Evolutionary conservation across 2,797 vertebrate genomes (phyloP), one percentile per base, ranked within the genome.

Genomic region (Protonibea diacanthus): DNA sequence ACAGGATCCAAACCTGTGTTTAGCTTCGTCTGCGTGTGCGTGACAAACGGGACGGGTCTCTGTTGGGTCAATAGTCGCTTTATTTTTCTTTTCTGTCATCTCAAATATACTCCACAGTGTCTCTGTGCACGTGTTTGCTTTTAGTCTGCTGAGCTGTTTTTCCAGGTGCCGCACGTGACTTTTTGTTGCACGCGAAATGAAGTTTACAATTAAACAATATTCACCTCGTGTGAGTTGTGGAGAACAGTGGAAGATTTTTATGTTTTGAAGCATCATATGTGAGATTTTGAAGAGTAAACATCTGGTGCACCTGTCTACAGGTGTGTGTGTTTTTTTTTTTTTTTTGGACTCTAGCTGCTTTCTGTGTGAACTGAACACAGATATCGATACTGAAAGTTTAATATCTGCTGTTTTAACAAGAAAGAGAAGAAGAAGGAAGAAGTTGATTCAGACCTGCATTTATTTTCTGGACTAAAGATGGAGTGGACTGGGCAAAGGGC

Each of bases 391-490:
- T 77, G 64, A 73, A 57, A 51, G 38, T 18, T 4, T 63, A 21
- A 52, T 15, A 20, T 12, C 9, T 14, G 33, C 5, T 40, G 10
- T 20, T 58, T 15, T 2, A 51, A 48, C 33, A 6, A 45, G 1
- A 9, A 38, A 7, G 1, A 38, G 29, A 2, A 33, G 33, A 33
- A 33, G 33, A 27, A 15, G 12, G 20, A 70, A 9, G n/a, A 56
- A 21, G 20, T 7, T 14, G 20, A 56, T 21, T 17, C 8, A 58
- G 1, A 48, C 2, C 42, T 48, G 23, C 9, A 58, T 29, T 51
- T 15, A 10, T n/a, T 23, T 18, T 27, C 17, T 27, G 71, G 59
- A 29, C 4, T 42, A 12, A 72, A 81, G 44, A 91, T 92, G 91
- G 74, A 88, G 60, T 5, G 56, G 20, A 49, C 12, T 8, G 20